Evolutionary conservation across 2,888 invertebrate genomes (phyloP), one percentile per base, ranked within the genome.

Genomic region (Leptogaster cylindrica): DNA sequence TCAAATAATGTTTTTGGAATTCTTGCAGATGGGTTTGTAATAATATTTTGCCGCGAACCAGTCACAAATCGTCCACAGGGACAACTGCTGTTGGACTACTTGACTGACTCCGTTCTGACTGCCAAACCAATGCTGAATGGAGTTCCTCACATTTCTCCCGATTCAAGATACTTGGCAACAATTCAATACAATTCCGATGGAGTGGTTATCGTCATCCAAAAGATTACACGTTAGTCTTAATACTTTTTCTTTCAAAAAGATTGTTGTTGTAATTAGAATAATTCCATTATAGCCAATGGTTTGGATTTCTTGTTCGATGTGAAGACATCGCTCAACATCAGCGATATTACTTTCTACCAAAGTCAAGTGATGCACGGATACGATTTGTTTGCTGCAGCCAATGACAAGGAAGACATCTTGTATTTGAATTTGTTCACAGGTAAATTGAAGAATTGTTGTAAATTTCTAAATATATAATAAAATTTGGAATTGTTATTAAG

Each of bases 241-340:
- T 12, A 14, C 44, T 16, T 16, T 20, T 48, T 6, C 18, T 31
- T 33, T 25, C 14, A 36, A 27, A 8, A 27, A 41, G n/a, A 12
- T 28, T 33, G 78, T 52, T 44, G 55, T 67, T 25, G 14, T 36
- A 1, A 36, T 46, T 12, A 10, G 10, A 33, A 36, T 20, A 68
- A 68, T 28, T 69, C 68, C 66, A 68, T 81, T 80, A 1, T 77
- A 88, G 88, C 84, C 46, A 83, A 80, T 72, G 90, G 90, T 51
- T 79, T 90, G 68, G 83, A 85, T 72, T 89, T 89, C 75, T 82
- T 85, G 28, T 90, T 89, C 77, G 90, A 90, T 74, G 89, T 90
- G 65, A 89, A 88, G 78, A 90, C 90, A 6, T 88, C 88, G 4
- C 79, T 90, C 69, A 88, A 88, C 77, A 86, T 90, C 72, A 89